Evolutionary conservation across 2,888 invertebrate species (phyloP), one percentile per base, ranked within the genome.

Genomic region (Nomada ruficornis): DNA sequence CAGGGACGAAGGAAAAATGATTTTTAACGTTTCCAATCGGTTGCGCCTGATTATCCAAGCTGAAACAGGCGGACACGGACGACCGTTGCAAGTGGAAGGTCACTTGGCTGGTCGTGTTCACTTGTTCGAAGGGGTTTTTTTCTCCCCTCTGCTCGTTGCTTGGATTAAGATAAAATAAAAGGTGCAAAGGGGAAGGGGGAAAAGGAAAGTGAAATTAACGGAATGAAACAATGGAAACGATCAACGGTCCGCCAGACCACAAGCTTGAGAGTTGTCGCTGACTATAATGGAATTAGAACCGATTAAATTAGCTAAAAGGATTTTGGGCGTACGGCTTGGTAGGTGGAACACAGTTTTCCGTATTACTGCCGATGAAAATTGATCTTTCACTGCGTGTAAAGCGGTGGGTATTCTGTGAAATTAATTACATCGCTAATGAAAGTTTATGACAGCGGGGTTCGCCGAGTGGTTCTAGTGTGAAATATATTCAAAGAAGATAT

Each of bases 1-100:
- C 80, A 82, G 72, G 73, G 78, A 79, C 83, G 71, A 80, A 82
- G 85, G 89, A 89, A 88, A 91, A 91, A 90, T 92, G 90, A 93
- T 93, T 92, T 93, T 93, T 92, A 91, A 90, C 89, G 86, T 92
- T 93, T 91, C 90, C 92, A 82, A 91, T 86, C 89, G 91, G 88
- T 88, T 87, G 90, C 86, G 62, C 84, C 84, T 88, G 89, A 91
- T 92, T 91, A 85, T 72, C 73, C 76, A 59, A 68, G 62, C 59
- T 79, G 76, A 73, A 82, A 86, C 87, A 69, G 72, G 50, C 73
- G 44, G n/a, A 69, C 73, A 71, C 42, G 20, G 63, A 52, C 52
- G 20, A 42, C 23, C 68, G 63, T 63, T 54, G 57, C 69, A 65
- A 47, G 64, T 71, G 57, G 50, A 74, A 59, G 42, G 42, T 65